Base-by-base conservation (phyloP, 2,113 vertebrate species). In the Scytalopus superciliaris region DNA sequence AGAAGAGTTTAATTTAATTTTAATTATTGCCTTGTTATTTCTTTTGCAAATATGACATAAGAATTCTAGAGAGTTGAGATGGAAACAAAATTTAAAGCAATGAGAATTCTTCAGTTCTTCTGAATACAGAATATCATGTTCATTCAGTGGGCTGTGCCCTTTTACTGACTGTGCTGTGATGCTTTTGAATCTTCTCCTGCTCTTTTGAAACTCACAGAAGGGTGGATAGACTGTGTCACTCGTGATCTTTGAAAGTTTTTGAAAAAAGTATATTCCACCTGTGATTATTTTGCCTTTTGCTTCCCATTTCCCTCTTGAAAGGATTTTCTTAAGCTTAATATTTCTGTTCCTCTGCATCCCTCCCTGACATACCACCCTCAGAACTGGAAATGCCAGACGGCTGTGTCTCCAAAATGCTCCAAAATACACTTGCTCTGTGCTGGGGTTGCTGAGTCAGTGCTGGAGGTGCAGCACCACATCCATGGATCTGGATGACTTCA, bases 11-110 rank as follows among this genome's bases (percentile, higher is more conserved):
- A 27, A 75, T 98, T 98, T 81, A 27, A 75, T 96, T 94, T 96
- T 95, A 94, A 86, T 96, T 97, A 94, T 90, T 96, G 93, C 95
- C 95, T 98, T 94, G 78, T 96, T 96, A 83, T 97, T 97, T 98
- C 72, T 91, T 95, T 97, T 97, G 94, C 95, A 97, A 97, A 96
- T 97, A 90, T 94, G 95, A 96, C 83, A 77, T 89, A 94, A 97
- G 94, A 95, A 90, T 97, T 76, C 95, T 97, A 82, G 96, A 96
- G 93, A 95, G 76, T 89, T 91, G 96, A 97, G 97, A 93, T 96
- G 93, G 95, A 94, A 97, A 91, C 87, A 96, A 89, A 97, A 94
- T 82, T 86, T 52, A 63, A 96, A 95, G 93, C 85, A 94, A 87
- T 85, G 90, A 94, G 92, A 96, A 91, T 96, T 96, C 93, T 97